Evolutionary conservation across 23 tunicate genomes (phyloP), one percentile per base, ranked within the genome.

Genomic region (Diplosoma virens): DNA sequence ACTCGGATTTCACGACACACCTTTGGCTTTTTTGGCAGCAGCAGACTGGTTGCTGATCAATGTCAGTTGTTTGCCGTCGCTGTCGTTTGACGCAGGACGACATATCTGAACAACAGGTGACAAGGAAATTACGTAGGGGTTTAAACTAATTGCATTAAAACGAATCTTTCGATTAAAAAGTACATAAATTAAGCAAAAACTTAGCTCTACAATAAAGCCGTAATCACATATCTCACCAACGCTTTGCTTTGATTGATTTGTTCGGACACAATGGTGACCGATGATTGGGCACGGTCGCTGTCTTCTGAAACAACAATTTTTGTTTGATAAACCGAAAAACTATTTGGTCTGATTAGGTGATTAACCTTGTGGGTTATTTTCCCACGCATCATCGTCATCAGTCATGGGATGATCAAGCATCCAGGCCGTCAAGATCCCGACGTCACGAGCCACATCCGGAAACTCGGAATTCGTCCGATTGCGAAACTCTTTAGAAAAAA

Each of bases 381-480:
- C 83, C 73, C 73, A 68, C 23, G 54, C 34, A 0, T 73, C 81
- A 11, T 73, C 86, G 58, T 82, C 88, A 2, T 58, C 78, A 9
- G 26, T 68, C 29, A 46, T 59, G 31, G 97, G 97, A 68, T 92
- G 92, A 37, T 92, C 97, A 33, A 92, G 47, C 97, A 92, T 92
- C 97, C 97, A 92, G 36, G 92, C 80, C 36, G 97, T 79, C 29
- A 92, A 59, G 30, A 76, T 33, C 23, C 84, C 80, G 33, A 86
- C 79, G 66, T 78, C 84, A 45, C 84, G 84, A 0, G 97, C 50
- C 6, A 61, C 71, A 54, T 84, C 80, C n/a, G 47, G 36, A 17
- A 55, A 56, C 25, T 59, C 34, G 6, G 78, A 71, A 21, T 24
- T 81, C 25, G 48, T 24, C 25, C 85, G 77, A 26, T 30, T 68